These are phyloP conservation scores for Misgurnus anguillicaudatus DNA, from an alignment of 2,113 vertebrate species.

Conservation along the genomic window DNA sequence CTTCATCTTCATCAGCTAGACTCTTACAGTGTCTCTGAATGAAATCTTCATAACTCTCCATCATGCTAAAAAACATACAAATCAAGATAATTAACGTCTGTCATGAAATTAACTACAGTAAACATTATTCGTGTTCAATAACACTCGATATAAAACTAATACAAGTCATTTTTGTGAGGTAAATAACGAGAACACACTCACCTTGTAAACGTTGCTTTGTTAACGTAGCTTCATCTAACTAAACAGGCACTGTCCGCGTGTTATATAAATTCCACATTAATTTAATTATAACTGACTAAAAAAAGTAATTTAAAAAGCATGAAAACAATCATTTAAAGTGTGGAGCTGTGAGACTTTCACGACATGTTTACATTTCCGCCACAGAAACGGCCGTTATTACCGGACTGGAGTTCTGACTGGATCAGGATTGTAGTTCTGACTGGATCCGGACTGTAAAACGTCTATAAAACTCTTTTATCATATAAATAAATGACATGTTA, in stretches of 20 bases:
- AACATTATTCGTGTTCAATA: no score
- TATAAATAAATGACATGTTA: background rate
- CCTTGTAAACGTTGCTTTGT: background rate
- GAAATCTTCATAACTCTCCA: conserved; percentile 74
- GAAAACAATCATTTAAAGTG: background rate
- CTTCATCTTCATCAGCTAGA: conserved; percentile 43
- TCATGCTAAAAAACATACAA: conserved; percentile 38
- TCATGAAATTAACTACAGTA: no score
- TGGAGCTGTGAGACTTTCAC: background rate
- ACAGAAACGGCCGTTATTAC: background rate
- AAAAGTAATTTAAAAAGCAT: background rate
- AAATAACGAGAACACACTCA: no score
- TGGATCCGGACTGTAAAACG: background rate
- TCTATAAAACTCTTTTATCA: background rate
- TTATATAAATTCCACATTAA: background rate
- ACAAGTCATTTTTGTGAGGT: background rate
- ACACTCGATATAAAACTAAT: background rate
- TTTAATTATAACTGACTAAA: background rate
- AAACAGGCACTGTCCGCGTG: background rate
- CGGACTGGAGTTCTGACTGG: background rate
- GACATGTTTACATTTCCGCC: background rate
- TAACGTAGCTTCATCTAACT: background rate
- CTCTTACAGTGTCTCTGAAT: conserved; percentile 52
- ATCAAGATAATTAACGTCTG: no score
- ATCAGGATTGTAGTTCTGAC: background rate